Evolutionary conservation across 2,113 vertebrate species (phyloP).

Genomic region (Erythrolamprus reginae): DNA sequence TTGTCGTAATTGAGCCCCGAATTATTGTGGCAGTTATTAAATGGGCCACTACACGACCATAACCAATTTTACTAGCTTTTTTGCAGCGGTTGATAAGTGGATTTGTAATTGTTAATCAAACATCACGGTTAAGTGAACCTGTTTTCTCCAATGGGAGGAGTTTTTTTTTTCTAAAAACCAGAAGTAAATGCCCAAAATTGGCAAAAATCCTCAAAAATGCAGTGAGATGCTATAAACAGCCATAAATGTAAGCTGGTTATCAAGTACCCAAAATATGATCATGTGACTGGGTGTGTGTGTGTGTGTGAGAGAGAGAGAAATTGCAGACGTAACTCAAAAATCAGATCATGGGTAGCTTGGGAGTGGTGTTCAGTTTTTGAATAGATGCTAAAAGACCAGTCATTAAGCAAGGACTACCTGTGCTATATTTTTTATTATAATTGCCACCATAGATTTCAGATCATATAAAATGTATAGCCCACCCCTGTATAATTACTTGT

Average conservation of each 20-base stretch:
- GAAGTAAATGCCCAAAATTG: neutral
- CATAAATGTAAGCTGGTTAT: neutral
- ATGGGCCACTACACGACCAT: neutral
- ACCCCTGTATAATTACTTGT: neutral
- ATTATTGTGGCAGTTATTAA: neutral
- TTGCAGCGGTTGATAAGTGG: neutral
- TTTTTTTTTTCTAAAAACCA: neutral
- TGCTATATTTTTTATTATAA: neutral
- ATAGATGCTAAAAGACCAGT: neutral
- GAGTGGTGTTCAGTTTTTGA: neutral
- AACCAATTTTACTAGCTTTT: neutral
- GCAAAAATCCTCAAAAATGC: neutral
- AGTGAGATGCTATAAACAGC: neutral
- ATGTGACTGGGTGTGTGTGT: neutral
- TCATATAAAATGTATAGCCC: constrained; percentile 4
- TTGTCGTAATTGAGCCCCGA: neutral
- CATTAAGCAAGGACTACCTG: neutral
- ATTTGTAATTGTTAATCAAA: neutral
- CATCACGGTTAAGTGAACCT: neutral
- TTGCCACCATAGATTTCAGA: neutral
- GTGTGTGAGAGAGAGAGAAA: too few relatives aligned
- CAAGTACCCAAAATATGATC: neutral
- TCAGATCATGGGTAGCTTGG: neutral
- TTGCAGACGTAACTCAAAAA: neutral
- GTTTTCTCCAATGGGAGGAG: neutral